phyloP scores from a whole-genome alignment of 2,113 vertebrate species.

The Oreochromis aureus region DNA sequence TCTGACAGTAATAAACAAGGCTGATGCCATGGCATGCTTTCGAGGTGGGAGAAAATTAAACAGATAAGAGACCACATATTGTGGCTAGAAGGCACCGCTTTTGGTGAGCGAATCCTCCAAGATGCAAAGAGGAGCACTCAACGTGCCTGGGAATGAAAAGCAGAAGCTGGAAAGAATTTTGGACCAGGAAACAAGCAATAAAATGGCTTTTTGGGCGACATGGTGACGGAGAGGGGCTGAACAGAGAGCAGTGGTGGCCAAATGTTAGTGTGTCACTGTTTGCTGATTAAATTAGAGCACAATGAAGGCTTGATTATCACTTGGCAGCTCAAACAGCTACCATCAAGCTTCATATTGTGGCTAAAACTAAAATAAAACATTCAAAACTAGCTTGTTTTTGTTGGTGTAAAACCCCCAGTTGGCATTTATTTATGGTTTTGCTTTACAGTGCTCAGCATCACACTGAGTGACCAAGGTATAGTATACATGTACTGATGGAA shows the following conservation, averaged over 20 bases:
- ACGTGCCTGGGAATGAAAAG: neutral
- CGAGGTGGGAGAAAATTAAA: constrained; percentile 47
- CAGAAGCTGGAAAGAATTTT: neutral
- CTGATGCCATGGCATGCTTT: constrained; percentile 40
- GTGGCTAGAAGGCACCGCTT: neutral
- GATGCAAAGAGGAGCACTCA: neutral
- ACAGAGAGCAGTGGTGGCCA: neutral
- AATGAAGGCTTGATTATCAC: constrained; percentile 24
- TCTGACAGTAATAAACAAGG: constrained; percentile 54
- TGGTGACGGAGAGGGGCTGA: neutral
- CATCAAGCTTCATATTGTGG: neutral
- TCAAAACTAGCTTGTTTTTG: neutral
- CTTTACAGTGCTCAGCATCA: neutral
- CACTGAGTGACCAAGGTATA: neutral
- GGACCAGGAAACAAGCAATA: neutral
- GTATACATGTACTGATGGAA: neutral
- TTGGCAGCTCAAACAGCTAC: neutral
- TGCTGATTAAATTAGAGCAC: constrained; percentile 19
- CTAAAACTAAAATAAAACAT: neutral
- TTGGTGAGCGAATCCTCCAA: constrained; percentile 7
- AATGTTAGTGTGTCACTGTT: neutral
- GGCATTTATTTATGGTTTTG: neutral
- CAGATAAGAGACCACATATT: constrained; percentile 22
- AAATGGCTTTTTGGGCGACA: neutral
- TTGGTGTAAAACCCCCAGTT: neutral